phyloP scores from a whole-genome alignment of 2,888 invertebrate species.

The Agrilus mali region DNA sequence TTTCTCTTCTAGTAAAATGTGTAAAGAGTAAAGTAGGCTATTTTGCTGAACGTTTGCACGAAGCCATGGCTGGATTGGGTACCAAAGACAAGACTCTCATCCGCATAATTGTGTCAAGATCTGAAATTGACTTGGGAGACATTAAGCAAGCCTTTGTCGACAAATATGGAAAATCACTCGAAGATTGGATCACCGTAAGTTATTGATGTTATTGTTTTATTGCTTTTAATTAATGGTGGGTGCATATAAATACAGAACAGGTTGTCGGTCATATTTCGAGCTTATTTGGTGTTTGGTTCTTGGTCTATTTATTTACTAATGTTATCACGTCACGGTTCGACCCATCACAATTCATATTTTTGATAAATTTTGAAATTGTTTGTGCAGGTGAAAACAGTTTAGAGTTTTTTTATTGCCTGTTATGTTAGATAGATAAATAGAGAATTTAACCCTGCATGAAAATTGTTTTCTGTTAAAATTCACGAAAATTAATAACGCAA shows the following conservation, averaged over 20 bases:
- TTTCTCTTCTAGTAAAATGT: conserved; percentile 54
- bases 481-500: too few species aligned
- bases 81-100: conserved; percentile 88
- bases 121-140: conserved; percentile 84
- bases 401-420: too few species aligned
- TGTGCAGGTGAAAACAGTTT: too few species aligned
- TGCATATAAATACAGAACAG: background rate
- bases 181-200: conserved; percentile 77
- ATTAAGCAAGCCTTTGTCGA: conserved; percentile 84
- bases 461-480: too few species aligned
- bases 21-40: conserved; percentile 83
- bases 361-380: too few species aligned
- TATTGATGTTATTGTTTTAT: background rate
- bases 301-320: too few species aligned
- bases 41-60: conserved; percentile 83
- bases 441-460: too few species aligned
- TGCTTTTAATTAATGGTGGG: conserved; percentile 1
- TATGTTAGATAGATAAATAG: too few species aligned
- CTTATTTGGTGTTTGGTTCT: too few species aligned
- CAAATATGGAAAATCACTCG: conserved; percentile 67
- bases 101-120: conserved; percentile 80
- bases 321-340: too few species aligned
- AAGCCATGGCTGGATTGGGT: conserved; percentile 81
- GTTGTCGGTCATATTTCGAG: too few species aligned
- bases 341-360: too few species aligned